Conservation (phyloP, 2,113 vertebrate species). For the Jaculus jaculus region DNA sequence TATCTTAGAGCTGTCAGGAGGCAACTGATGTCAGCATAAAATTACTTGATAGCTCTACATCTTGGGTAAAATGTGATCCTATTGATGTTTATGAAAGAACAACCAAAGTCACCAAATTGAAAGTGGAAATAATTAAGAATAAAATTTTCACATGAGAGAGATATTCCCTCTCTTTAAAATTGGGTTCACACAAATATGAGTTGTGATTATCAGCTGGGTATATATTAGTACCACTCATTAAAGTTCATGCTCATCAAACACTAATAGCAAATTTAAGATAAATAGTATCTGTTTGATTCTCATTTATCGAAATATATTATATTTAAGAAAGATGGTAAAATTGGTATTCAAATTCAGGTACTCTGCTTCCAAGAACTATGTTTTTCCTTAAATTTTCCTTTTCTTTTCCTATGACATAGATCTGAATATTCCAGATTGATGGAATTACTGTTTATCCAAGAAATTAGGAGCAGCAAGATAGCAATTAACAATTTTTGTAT, state of each 20-base stretch:
- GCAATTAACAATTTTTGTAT: not conserved
- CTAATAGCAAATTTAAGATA: not conserved
- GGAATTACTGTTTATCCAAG: not conserved
- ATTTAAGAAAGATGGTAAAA: not conserved
- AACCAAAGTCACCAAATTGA: constrained; percentile 73
- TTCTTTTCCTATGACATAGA: not conserved
- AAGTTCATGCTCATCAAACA: not conserved
- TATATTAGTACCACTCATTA: not conserved
- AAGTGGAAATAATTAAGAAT: constrained; percentile 24
- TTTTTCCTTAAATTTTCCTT: not conserved
- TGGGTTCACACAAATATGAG: not conserved
- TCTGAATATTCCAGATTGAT: not conserved
- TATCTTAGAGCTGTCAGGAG: constrained; percentile 92
- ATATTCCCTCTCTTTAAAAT: constrained; percentile 39
- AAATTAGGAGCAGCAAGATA: not conserved
- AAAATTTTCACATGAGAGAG: not conserved
- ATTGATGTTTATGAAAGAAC: constrained; percentile 82
- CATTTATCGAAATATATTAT: not conserved
- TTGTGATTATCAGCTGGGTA: not conserved
- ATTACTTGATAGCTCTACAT: constrained; percentile 86
- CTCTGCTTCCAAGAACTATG: fast-evolving
- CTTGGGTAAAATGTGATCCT: constrained; percentile 77
- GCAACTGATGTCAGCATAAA: constrained; percentile 90
- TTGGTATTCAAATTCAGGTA: not conserved
- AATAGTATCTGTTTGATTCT: not conserved